These are phyloP conservation scores for Drosophila bipectinata DNA, from an alignment of 1,140 invertebrate genomes.

Conservation along the genomic window DNA sequence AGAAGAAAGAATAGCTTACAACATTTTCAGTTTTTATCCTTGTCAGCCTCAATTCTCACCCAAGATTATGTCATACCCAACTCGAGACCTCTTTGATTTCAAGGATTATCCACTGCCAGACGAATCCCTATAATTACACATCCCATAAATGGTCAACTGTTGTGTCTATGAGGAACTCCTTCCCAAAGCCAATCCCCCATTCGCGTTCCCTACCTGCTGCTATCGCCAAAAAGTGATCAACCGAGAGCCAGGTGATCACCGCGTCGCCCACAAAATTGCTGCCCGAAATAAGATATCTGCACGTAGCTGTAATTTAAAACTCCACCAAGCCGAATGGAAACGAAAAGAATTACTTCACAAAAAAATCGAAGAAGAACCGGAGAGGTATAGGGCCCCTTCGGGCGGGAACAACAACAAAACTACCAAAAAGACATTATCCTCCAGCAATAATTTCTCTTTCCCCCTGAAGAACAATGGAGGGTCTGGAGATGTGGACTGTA, in stretches of 20 bases:
- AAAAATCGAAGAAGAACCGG: constrained; percentile 29
- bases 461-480: constrained; percentile 43
- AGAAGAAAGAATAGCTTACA: not conserved
- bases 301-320: constrained; percentile 81
- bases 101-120: constrained; percentile 30
- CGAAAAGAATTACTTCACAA: constrained; percentile 26
- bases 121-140: constrained; percentile 43
- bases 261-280: constrained; percentile 70
- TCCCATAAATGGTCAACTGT: constrained; percentile 53
- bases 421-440: constrained; percentile 58
- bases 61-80: constrained; percentile 47
- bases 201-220: constrained; percentile 51
- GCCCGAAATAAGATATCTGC: constrained; percentile 80
- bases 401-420: constrained; percentile 34
- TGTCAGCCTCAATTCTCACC: constrained; percentile 12
- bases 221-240: constrained; percentile 61
- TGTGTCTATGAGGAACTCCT: constrained; percentile 27
- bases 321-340: constrained; percentile 38
- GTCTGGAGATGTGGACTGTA: constrained; percentile 31
- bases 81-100: constrained; percentile 28
- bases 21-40: not conserved
- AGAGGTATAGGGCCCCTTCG: constrained; percentile 30
- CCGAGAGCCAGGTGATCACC: constrained; percentile 57
- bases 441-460: constrained; percentile 67
- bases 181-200: constrained; percentile 23